Percentiles rank a stretch among this genome's conserved stretches.
Conservation (phyloP, 2,888 invertebrate genomes). For the Cerastis rubricosa region DNA sequence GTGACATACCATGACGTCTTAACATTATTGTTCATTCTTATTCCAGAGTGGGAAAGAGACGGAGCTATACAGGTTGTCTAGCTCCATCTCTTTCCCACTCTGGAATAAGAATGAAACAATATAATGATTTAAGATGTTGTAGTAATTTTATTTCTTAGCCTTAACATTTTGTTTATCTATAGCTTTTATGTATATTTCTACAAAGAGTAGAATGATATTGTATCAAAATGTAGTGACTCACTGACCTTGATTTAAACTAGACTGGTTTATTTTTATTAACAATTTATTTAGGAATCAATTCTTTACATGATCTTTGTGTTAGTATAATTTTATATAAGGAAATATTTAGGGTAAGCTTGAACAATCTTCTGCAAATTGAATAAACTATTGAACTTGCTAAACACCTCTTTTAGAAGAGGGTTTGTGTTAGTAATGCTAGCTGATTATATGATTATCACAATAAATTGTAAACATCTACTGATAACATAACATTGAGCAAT, state of each 20-base stretch:
- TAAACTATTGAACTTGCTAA: background rate
- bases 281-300: slow-evolving; percentile 18
- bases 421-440: background rate
- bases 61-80: too few relatives aligned
- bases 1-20: too few relatives aligned
- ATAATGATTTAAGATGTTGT: too few relatives aligned
- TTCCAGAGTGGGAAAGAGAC: too few relatives aligned
- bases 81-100: too few relatives aligned
- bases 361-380: background rate
- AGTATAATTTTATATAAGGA: slow-evolving; percentile 1
- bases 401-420: background rate
- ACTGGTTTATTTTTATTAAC: slow-evolving; percentile 29
- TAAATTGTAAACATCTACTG: slow-evolving; percentile 4
- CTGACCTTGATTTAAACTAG: slow-evolving; percentile 56
- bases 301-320: slow-evolving; percentile 4
- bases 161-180: slow-evolving; percentile 28
- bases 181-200: slow-evolving; percentile 11
- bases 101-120: too few relatives aligned
- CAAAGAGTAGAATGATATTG: slow-evolving; percentile 15
- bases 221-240: slow-evolving; percentile 36
- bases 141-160: slow-evolving; percentile 14
- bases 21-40: too few relatives aligned
- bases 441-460: background rate
- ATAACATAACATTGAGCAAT: slow-evolving; percentile 6
- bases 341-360: background rate